Evolutionary conservation across 2,113 vertebrate species (phyloP), one percentile per base, ranked within the genome.

Genomic region (Progne subis): DNA sequence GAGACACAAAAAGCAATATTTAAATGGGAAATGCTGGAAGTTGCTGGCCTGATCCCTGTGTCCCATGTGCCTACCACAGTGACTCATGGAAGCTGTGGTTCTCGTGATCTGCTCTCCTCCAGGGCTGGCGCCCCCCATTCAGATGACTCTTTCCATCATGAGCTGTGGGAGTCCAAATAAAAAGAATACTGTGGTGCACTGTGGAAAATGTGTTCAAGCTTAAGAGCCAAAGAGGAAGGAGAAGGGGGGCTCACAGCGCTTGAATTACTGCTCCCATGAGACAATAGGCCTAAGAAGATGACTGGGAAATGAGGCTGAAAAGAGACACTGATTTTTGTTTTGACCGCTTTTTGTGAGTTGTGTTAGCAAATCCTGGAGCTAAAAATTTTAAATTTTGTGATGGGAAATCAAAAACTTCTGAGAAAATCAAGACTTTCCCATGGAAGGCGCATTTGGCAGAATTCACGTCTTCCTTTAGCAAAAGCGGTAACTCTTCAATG

Each of bases 1-100:
- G 50, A 88, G 83, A 61, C 86, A 88, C 77, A 88, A 96, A 95
- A 90, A 90, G 29, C 57, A 75, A 18, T 88, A 93, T 97, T 92
- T 12, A 59, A 88, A n/a, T 67, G 39, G 39, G 78, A 37, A 77
- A 52, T 34, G 79, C 11, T 82, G 84, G 39, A 80, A 88, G 76
- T 52, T 55, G 39, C 68, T 95, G 96, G 95, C 76, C 76, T 41
- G 68, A 14, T 91, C 39, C 50, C n/a, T 29, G 44, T 63, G 41
- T 84, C 86, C 89, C 83, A 70, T 75, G 85, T 15, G 20, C 49
- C 79, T 53, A 64, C 76, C 23, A 0, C 53, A 8, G 88, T 96
- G 93, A 96, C 79, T 96, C 94, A 96, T 96, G 95, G 94, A 96
- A 81, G 90, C 90, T 88, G 90, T 0, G 16, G 71, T 90, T 92